Base-by-base conservation (phyloP, 2,113 vertebrate species). In the Alaudala cheleensis region DNA sequence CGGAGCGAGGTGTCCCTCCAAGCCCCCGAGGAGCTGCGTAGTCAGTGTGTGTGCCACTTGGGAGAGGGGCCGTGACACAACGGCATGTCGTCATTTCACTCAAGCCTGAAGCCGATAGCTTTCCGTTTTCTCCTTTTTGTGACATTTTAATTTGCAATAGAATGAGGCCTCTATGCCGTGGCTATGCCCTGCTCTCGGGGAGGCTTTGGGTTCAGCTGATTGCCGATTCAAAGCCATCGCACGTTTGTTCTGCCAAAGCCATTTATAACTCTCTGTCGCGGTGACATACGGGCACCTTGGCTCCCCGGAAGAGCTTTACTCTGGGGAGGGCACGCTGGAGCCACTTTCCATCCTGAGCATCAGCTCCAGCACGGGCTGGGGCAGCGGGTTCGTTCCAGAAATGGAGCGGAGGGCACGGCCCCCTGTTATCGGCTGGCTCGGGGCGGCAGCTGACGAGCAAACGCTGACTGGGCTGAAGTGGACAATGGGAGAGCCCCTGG, bases 211-310 rank as follows among this genome's bases (percentile, higher is more conserved):
- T 95, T 90, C 9, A 2, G 91, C 94, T 34, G 86, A 90, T 65
- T 76, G 82, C 79, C 96, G 92, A 94, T 96, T 97, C 96, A 95
- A 95, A 98, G 97, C 96, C 97, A 70, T 53, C 0, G 64, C 95
- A 86, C 76, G 64, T 95, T 97, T 72, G 29, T 14, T 56, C 92
- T 94, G 97, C 97, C 97, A 97, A 95, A 97, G 96, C 97, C 98
- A 96, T 98, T 98, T 98, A 96, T 98, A 98, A 97, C 97, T 91
- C 91, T 81, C 86, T 15, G 92, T 79, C 40, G n/a, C 76, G n/a
- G 90, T 91, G 84, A 82, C 96, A 93, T 94, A 96, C 71, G 90
- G 96, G 96, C 91, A 81, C 86, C 91, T 77, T 72, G 62, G 67
- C 58, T 95, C 82, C 86, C 96, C 81, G 86, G 95, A 94, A 96